phyloP scores from a whole-genome alignment of 1,140 invertebrate genomes.

The Trypoxylus dichotomus region DNA sequence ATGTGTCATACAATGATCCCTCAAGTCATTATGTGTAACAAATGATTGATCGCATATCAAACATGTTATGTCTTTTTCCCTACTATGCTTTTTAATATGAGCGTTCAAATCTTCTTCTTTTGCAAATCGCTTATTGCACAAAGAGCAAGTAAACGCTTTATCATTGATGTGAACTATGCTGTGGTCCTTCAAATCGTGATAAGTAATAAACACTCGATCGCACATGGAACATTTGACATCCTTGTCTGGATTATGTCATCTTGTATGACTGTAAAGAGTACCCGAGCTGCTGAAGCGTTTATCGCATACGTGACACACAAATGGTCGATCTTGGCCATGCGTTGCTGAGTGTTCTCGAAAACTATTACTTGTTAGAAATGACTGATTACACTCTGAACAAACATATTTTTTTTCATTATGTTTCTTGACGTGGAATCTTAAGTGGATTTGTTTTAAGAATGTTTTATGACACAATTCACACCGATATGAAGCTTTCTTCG shows the following conservation, averaged over 20 bases:
- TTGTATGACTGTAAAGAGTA: not conserved
- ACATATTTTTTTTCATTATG: not conserved
- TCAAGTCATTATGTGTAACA: not conserved
- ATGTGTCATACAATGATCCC: conserved; percentile 9
- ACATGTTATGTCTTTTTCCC: conserved; percentile 14
- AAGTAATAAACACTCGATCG: conserved; percentile 3
- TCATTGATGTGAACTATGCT: not conserved
- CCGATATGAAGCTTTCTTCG: not conserved
- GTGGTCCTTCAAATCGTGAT: not conserved
- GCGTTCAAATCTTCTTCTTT: not conserved
- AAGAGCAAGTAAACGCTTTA: not conserved
- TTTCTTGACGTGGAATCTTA: not conserved
- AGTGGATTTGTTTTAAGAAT: not conserved
- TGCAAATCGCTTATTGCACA: conserved; percentile 5
- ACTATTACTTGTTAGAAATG: not conserved
- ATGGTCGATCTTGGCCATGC: conserved; percentile 48
- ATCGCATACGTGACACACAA: conserved; percentile 44
- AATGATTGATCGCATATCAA: conserved; percentile 2
- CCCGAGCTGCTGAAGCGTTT: not conserved
- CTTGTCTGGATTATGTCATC: conserved; percentile 1
- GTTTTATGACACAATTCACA: not conserved
- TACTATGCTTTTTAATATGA: conserved; percentile 6
- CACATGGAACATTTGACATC: conserved; percentile 20
- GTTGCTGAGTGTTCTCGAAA: conserved; percentile 9
- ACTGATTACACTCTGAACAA: not conserved